Base-by-base conservation (phyloP, 2,797 vertebrate genomes). In the Taeniopygia guttata region DNA sequence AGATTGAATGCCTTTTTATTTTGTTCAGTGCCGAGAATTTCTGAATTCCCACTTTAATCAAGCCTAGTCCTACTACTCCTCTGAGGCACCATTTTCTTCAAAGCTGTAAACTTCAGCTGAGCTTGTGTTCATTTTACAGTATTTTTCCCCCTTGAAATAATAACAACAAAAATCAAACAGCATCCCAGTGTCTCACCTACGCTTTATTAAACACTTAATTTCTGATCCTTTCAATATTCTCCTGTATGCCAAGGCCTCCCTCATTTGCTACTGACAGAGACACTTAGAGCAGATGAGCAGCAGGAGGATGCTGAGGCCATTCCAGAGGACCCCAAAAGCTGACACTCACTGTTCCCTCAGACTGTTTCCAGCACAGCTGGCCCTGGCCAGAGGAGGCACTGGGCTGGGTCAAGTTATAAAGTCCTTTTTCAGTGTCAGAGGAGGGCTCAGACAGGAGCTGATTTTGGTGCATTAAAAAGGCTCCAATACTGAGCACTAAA, bases 21-120 rank as follows among this genome's bases (percentile, higher is more conserved):
- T 95, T 78, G 40, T 69, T 94, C 78, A 56, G 93, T 40, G 84
- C 89, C 91, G 94, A 95, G 96, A 96, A 88, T 95, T 78, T 64
- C 64, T 60, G 55, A 97, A 97, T 95, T 96, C 97, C 97, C 97
- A 82, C 58, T 96, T 97, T 96, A 97, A 98, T 97, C 97, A 98
- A 96, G 94, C 78, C 78, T 20, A 95, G 73, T 92, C 95, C 93
- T 80, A 7, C 46, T 18, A 17, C 46, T 96, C 95, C 95, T 94
- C 49, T 14, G 96, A 96, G 97, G 49, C 70, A 54, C 59, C 38
- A 36, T 80, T 60, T 89, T 69, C 75, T 81, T 92, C 92, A 94
- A 94, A 97, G 70, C 92, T 70, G 89, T 52, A 93, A 96, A 96
- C 90, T 89, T 89, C 92, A 96, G 74, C 78, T 51, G 55, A 84